Percentiles rank a stretch among this genome's conserved stretches.
These are phyloP conservation scores for Pseudorasbora parva DNA, from an alignment of 2,113 vertebrate species.

Conservation along the genomic window DNA sequence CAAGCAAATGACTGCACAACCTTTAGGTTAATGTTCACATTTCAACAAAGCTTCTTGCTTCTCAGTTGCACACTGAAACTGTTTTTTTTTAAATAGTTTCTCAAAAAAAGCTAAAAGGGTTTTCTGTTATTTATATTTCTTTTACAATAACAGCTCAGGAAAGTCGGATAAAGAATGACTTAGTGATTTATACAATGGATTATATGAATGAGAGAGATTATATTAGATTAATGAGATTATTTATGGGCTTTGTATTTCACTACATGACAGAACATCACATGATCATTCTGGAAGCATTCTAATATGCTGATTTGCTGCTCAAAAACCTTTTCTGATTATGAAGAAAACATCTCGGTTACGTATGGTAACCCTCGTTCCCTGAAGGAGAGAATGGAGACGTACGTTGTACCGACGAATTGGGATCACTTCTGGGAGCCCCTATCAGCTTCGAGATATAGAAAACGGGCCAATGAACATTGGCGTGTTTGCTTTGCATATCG, in stretches of 20 bases:
- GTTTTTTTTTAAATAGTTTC: background rate
- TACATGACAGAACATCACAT: background rate
- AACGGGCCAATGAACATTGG: too few relatives aligned
- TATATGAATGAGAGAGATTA: too few relatives aligned
- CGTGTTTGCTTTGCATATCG: too few relatives aligned
- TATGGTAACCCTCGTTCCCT: too few relatives aligned
- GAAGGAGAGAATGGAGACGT: too few relatives aligned
- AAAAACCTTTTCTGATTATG: too few relatives aligned
- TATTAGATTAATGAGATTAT: background rate
- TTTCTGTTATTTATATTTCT: background rate
- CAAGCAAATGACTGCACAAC: background rate
- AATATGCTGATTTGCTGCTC: background rate
- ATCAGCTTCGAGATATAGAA: too few relatives aligned
- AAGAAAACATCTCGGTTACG: too few relatives aligned
- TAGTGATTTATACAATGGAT: too few relatives aligned
- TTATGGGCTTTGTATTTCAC: background rate
- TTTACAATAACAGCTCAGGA: background rate
- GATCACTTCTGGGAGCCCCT: too few relatives aligned
- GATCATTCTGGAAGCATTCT: background rate
- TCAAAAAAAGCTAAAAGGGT: background rate
- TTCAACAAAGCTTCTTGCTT: conserved; percentile 2
- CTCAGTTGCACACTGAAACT: background rate
- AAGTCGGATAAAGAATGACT: background rate
- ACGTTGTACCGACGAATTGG: too few relatives aligned
- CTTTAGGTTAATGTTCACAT: background rate